A percentile compares a stretch with the other conserved stretches of the same genome.
Conservation (phyloP, 1,140 invertebrate species). For the Epicauta chinensis region DNA sequence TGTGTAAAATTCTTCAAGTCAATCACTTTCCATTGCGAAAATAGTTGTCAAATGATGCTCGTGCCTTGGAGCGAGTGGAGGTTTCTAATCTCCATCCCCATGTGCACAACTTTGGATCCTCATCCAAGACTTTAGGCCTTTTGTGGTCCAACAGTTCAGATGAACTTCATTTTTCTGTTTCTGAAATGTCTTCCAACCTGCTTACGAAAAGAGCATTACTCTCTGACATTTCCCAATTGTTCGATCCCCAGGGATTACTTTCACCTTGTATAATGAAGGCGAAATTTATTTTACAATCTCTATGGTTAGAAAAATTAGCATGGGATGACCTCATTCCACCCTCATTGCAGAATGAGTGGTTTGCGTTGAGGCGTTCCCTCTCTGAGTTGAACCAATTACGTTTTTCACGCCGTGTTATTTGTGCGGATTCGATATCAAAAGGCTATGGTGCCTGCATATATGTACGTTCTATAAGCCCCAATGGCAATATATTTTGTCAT, state of each 20-base stretch:
- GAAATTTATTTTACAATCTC: slow-evolving; percentile 42
- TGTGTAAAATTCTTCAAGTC: slow-evolving; percentile 12
- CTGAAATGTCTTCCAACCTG: slow-evolving; percentile 11
- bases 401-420: slow-evolving; percentile 19
- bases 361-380: too few species aligned
- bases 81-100: slow-evolving; percentile 1
- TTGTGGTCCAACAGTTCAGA: slow-evolving; percentile 29
- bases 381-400: too few species aligned
- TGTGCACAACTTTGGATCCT: background rate
- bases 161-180: slow-evolving; percentile 28
- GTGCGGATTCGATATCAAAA: slow-evolving; percentile 1
- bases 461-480: too few species aligned
- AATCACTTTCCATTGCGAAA: slow-evolving; percentile 31
- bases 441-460: slow-evolving; percentile 36
- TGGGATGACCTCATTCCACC: too few species aligned
- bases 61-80: too few species aligned
- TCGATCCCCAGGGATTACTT: slow-evolving; percentile 34
- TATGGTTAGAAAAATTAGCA: slow-evolving; percentile 36
- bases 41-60: slow-evolving; percentile 25
- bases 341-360: too few species aligned
- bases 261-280: slow-evolving; percentile 36
- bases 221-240: too few species aligned
- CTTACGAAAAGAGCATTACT: slow-evolving; percentile 32
- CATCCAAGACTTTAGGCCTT: slow-evolving; percentile 34
- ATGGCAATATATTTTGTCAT: too few species aligned